Percentiles rank a stretch among this genome's conserved stretches.
These are phyloP conservation scores for Spisula solida DNA, from an alignment of 2,888 invertebrate genomes.

Conservation along the genomic window DNA sequence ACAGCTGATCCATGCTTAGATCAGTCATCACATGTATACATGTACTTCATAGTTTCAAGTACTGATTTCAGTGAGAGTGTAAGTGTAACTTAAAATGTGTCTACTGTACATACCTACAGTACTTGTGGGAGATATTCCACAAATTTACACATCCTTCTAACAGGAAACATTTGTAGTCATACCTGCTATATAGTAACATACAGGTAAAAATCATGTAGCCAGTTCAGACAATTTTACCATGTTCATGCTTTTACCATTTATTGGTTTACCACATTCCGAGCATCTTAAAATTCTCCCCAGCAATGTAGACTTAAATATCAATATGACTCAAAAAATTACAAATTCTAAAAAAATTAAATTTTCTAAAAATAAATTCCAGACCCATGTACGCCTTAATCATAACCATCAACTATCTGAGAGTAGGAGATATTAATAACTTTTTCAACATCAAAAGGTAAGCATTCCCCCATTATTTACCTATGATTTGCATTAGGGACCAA, in stretches of 20 bases:
- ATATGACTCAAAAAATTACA: not conserved
- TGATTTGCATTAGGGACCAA: not conserved
- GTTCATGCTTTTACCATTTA: not conserved
- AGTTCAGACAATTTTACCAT: constrained; percentile 2
- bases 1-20: not conserved
- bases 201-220: constrained; percentile 1
- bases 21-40: not conserved
- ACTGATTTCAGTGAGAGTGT: not conserved
- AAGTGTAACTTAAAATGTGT: not conserved
- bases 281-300: not conserved
- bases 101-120: not conserved
- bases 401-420: not conserved
- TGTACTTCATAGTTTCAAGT: not conserved
- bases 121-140: constrained; percentile 9
- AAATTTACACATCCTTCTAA: constrained; percentile 10
- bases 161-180: constrained; percentile 13
- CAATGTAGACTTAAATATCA: not conserved
- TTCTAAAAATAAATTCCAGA: not conserved
- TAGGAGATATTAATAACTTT: not conserved
- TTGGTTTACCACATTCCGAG: not conserved
- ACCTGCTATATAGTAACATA: constrained; percentile 17
- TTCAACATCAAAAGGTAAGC: not conserved
- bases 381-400: not conserved
- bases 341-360: not conserved
- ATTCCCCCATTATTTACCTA: not conserved